Percentiles rank a stretch among this genome's conserved stretches.
Conservation (phyloP, 2,113 vertebrate genomes). For the Leiothrix lutea region DNA sequence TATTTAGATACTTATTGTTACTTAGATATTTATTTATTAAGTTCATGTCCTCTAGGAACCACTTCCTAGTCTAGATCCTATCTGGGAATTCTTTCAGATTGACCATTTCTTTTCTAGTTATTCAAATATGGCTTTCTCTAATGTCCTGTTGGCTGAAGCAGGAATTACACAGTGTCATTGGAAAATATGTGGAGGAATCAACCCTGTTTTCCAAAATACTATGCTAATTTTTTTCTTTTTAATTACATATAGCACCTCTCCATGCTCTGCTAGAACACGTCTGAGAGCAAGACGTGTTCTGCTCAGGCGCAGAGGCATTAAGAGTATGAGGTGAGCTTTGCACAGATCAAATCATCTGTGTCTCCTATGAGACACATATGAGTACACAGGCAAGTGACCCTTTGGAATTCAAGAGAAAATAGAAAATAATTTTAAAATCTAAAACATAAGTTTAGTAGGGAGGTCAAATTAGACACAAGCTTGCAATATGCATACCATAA, state of each 20-base stretch:
- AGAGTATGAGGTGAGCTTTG: background rate
- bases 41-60: background rate
- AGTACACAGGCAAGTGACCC: background rate
- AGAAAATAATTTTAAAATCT: background rate
- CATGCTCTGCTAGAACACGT: background rate
- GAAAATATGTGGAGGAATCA: background rate
- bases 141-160: background rate
- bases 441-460: background rate
- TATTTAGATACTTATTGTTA: background rate
- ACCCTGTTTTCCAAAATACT: background rate
- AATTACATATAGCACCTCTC: background rate
- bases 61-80: background rate
- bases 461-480: background rate
- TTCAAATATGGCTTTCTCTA: background rate
- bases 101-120: background rate
- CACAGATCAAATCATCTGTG: background rate
- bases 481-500: background rate
- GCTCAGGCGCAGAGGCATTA: background rate
- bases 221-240: background rate
- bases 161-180: background rate
- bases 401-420: background rate
- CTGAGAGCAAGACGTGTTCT: background rate
- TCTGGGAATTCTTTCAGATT: background rate
- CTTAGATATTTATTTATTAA: background rate
- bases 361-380: background rate